A percentile compares a stretch with the other conserved stretches of the same genome.
These are phyloP conservation scores for Montipora foliosa DNA, from an alignment of 64 coral and sea anemone genomes.

Conservation along the genomic window DNA sequence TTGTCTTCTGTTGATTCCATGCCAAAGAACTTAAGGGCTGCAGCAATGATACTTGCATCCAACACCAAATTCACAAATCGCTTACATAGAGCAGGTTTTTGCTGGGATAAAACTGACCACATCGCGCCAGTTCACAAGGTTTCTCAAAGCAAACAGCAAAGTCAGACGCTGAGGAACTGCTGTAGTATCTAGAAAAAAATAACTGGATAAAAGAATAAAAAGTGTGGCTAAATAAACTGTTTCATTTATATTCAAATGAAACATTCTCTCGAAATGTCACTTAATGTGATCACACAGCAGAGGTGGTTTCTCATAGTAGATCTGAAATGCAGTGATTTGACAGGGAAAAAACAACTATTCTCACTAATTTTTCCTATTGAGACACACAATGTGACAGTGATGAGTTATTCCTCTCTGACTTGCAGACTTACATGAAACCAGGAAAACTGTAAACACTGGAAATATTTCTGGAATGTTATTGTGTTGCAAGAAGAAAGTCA, in stretches of 20 bases:
- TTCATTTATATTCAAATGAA: no score
- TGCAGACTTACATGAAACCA: neutral
- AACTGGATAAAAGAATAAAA: neutral
- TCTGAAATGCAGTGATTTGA: conserved; percentile 7
- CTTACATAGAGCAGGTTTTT: neutral
- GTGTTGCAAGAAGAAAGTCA: conserved; percentile 7
- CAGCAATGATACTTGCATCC: conserved; percentile 52
- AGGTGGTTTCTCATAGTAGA: conserved; percentile 2
- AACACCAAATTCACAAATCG: neutral
- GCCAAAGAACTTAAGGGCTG: conserved; percentile 5
- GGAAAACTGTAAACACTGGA: neutral
- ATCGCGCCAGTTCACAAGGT: neutral
- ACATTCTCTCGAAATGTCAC: neutral
- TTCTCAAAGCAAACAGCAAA: conserved; percentile 14
- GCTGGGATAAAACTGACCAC: neutral
- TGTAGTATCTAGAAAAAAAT: conserved; percentile 36
- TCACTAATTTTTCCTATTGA: neutral
- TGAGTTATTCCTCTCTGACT: conserved; percentile 3
- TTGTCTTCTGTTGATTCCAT: conserved; percentile 13
- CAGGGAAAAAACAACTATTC: neutral
- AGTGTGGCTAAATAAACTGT: neutral
- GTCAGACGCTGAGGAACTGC: conserved; percentile 33
- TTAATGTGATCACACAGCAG: neutral
- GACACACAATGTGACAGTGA: neutral
- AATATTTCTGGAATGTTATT: no score